Percentiles rank a stretch among this genome's conserved stretches.
Evolutionary conservation across 2,797 vertebrate genomes (phyloP).

Genomic region (Labeo calbasu): DNA sequence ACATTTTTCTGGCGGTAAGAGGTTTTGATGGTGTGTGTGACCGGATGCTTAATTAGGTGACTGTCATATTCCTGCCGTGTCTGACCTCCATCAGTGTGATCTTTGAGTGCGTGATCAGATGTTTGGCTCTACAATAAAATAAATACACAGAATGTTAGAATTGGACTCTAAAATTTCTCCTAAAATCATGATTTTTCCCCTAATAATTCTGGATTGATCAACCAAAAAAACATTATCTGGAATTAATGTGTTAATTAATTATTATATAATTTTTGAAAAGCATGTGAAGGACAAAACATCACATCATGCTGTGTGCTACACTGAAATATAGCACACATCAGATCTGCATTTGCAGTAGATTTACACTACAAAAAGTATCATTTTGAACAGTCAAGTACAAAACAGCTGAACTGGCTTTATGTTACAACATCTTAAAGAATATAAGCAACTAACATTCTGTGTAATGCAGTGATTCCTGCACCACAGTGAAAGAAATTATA

Average conservation of each 20-base stretch:
- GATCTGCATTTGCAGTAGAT: neutral
- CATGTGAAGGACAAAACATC: neutral
- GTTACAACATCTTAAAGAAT: too few species aligned
- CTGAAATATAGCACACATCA: neutral
- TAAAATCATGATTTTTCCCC: too few species aligned
- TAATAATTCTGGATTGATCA: neutral
- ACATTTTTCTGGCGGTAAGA: constrained; percentile 71
- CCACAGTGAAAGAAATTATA: neutral
- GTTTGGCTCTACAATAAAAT: constrained; percentile 25
- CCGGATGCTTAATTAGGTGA: constrained; percentile 72
- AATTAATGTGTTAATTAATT: neutral
- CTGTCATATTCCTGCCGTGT: constrained; percentile 38
- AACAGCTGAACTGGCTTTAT: too few species aligned
- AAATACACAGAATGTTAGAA: neutral
- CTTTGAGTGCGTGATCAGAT: constrained; percentile 21
- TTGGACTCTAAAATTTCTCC: neutral
- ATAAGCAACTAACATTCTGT: too few species aligned
- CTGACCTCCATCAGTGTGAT: neutral
- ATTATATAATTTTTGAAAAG: neutral
- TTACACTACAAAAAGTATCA: neutral
- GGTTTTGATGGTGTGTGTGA: constrained; percentile 78
- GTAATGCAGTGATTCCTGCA: too few species aligned
- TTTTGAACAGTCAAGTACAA: neutral
- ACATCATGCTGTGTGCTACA: neutral
- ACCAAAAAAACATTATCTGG: neutral